These are phyloP conservation scores for Ochotona princeps DNA, from an alignment of 2,113 vertebrate genomes.

Conservation along the genomic window DNA sequence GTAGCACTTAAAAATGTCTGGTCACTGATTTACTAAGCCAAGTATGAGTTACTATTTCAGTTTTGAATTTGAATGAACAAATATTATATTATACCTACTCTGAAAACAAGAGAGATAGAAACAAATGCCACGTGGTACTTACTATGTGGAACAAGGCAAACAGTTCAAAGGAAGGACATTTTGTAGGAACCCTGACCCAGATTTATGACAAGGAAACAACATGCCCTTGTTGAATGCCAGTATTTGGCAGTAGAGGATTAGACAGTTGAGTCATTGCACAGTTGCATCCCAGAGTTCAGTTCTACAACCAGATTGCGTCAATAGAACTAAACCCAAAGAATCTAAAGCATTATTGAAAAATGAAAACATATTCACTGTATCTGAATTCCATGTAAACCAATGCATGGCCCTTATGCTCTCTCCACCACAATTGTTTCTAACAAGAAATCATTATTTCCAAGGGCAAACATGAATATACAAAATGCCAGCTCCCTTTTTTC, in stretches of 20 bases:
- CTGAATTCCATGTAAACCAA: conserved; percentile 4
- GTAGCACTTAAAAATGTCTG: not conserved
- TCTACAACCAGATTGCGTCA: conserved; percentile 42
- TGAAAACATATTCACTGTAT: not conserved
- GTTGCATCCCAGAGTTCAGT: not conserved
- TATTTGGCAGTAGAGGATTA: no score
- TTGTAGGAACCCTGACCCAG: not conserved
- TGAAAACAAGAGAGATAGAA: not conserved
- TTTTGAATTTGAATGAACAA: not conserved
- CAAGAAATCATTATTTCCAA: conserved; percentile 12
- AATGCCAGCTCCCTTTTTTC: not conserved
- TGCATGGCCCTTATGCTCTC: not conserved
- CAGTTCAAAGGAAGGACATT: not conserved
- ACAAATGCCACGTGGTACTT: not conserved
- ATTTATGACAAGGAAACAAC: not conserved
- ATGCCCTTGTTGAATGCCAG: no score
- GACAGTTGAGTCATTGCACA: no score
- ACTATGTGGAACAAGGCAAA: not conserved
- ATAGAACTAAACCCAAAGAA: not conserved
- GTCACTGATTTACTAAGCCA: not conserved
- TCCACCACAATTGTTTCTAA: not conserved
- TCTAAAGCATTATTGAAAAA: not conserved
- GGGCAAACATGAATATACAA: conserved; percentile 44
- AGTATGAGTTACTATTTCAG: not conserved
- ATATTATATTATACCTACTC: not conserved